Conservation (phyloP, 2,113 vertebrate genomes). For the Ictalurus punctatus region DNA sequence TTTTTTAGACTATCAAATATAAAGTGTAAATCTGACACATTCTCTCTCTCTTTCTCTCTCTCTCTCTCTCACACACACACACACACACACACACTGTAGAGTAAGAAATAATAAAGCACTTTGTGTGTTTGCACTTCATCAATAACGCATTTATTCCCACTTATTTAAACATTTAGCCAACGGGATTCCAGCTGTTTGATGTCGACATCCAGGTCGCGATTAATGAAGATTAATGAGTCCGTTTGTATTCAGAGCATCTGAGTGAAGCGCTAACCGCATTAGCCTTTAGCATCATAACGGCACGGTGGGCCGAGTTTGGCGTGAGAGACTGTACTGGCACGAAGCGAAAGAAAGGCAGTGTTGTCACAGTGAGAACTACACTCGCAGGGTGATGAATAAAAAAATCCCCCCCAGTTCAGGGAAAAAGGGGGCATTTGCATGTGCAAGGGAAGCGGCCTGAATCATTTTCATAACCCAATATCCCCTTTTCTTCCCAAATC, state of each 20-base stretch:
- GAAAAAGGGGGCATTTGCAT: conserved; percentile 62
- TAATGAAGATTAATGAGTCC: conserved; percentile 43
- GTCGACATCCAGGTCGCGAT: conserved; percentile 8
- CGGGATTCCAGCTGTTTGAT: neutral
- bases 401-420: conserved; percentile 35
- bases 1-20: neutral
- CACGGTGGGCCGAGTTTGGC: neutral
- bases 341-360: conserved; percentile 29
- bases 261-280: conserved; percentile 34
- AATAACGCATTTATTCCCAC: conserved; percentile 14
- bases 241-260: conserved; percentile 3
- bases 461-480: conserved; percentile 84
- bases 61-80: neutral
- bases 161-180: conserved; percentile 1
- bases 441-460: conserved; percentile 67
- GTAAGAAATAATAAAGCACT: neutral
- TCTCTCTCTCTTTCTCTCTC: neutral
- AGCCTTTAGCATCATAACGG: conserved; percentile 13
- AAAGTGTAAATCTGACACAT: neutral
- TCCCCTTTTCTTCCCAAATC: conserved; percentile 83
- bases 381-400: conserved; percentile 59
- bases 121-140: conserved; percentile 2
- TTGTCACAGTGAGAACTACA: conserved; percentile 57
- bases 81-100: conserved; percentile 3
- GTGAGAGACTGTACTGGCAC: conserved; percentile 46